Evolutionary conservation across 2,888 invertebrate species (phyloP), one percentile per base, ranked within the genome.

Genomic region (Tipula confusa): DNA sequence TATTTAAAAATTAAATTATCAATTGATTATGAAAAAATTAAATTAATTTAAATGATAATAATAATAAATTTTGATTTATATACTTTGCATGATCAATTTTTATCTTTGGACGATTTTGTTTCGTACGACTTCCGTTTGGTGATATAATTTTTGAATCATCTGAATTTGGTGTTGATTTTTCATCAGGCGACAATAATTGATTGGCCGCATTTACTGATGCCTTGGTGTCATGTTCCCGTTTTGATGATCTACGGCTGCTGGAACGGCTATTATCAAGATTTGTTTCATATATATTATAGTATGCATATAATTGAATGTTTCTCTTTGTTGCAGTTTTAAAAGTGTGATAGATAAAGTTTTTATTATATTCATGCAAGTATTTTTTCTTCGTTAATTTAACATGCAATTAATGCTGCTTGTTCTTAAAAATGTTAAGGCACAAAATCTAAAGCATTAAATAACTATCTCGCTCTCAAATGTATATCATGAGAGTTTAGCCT

Each of bases 21-120:
- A 29, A 80, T 80, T 29, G 29, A 80, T 13, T 4, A 80, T 29
- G 31, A 80, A 80, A 29, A 80, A 29, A 79, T 13, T 79, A 79
- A 79, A 79, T 29, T 64, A 11, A 29, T 64, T 11, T 28, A 28
- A 24, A 64, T n/a, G n/a, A 79, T 11, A 79, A 18, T 28, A 79
- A 80, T 29, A 29, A 29, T 7, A 80, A 80, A 29, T 80, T 80
- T 29, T 80, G 31, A 31, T 13, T 64, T 83, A 79, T 84, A 84
- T 84, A 84, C 84, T 84, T 84, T 83, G 82, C 28, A 64, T 84
- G 84, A 64, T 84, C 84, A 48, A 82, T 80, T 83, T 84, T 84
- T 79, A 84, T 48, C 83, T 83, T 84, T 9, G 79, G 82, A 36
- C 84, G 84, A 82, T 38, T 82, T 15, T 84, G 83, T 64, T 84